Evolutionary conservation across 2,888 invertebrate genomes (phyloP).

Genomic region (Harpalus rubripes): DNA sequence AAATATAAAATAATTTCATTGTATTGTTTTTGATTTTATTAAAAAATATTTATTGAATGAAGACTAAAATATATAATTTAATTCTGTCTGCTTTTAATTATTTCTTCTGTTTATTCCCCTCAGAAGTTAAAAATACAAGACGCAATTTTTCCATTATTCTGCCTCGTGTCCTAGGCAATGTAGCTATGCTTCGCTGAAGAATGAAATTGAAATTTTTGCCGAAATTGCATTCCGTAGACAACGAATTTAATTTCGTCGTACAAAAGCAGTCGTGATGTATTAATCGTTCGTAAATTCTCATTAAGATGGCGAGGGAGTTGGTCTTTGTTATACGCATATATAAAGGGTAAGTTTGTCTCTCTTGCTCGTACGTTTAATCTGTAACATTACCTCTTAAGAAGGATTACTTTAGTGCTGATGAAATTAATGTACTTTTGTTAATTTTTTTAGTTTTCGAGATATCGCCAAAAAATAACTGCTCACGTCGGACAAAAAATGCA

Average conservation of each 20-base stretch:
- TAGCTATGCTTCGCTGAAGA: conserved; percentile 54
- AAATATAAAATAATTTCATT: too few species aligned
- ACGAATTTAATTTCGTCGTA: conserved; percentile 61
- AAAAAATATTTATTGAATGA: too few species aligned
- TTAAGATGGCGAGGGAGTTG: conserved; percentile 33
- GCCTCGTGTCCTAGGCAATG: conserved; percentile 32
- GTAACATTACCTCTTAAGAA: conserved; percentile 9
- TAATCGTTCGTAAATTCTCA: conserved; percentile 65
- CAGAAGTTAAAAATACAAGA: conserved; percentile 24
- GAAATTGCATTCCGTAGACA: conserved; percentile 64
- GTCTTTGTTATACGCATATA: neutral
- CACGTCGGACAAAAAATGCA: too few species aligned
- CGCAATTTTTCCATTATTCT: conserved; percentile 33
- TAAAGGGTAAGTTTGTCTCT: conserved; percentile 6
- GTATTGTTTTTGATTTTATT: too few species aligned
- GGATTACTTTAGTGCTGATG: neutral
- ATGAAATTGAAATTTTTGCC: conserved; percentile 65
- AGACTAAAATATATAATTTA: neutral
- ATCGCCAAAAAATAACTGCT: too few species aligned
- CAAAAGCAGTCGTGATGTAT: conserved; percentile 64
- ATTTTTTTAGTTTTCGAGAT: too few species aligned
- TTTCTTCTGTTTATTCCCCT: neutral
- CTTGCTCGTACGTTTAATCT: conserved; percentile 17
- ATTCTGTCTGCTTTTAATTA: neutral
- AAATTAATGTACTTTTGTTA: neutral